Base-by-base conservation (phyloP, 92 coral and sea anemone species). In the Anthopleura xanthogrammica region DNA sequence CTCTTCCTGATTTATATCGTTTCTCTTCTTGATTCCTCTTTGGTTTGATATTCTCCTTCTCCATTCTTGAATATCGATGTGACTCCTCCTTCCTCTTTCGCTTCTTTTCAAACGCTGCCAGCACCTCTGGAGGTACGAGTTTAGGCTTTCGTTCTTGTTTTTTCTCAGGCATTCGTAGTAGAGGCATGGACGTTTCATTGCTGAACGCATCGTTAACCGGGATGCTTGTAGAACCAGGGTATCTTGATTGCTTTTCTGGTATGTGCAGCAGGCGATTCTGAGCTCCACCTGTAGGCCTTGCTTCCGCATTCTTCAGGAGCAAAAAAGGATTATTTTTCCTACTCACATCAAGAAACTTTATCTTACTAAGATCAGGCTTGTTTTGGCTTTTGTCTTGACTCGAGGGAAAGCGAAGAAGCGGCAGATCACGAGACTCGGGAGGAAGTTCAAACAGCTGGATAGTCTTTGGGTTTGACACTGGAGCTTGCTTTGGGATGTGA, bases 71-170 rank as follows among this genome's bases (percentile, higher is more conserved):
- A 55, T 42, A 82, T 13, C 82, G 57, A 23, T 74, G 77, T 0
- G 88, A 84, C 23, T 77, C 62, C 12, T 83, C 81, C 41, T 70
- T 77, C 16, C 85, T 83, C 52, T 81, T 81, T 6, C 80, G 76
- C 57, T 80, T 86, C 89, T 80, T 80, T 73, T 93, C 94, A 77
- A 88, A 93, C 13, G 89, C 94, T 58, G 85, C 81, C 55, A 93
- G 81, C 17, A 11, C 78, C 46, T 91, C 91, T 43, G 83, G 76
- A 24, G 97, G 91, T 13, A 93, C 90, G 60, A 93, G 89, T 65
- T 40, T 80, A 14, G 97, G 92, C 58, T 54, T 54, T 2, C 58
- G 58, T 43, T 79, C 43, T 57, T 52, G 84, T 23, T 80, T 82
- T 66, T 60, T 65, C 84, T 85, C 83, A 11, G 91, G 91, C 72